Evolutionary conservation across 2,113 vertebrate species (phyloP).

Genomic region (Poeciliopsis occidentalis): DNA sequence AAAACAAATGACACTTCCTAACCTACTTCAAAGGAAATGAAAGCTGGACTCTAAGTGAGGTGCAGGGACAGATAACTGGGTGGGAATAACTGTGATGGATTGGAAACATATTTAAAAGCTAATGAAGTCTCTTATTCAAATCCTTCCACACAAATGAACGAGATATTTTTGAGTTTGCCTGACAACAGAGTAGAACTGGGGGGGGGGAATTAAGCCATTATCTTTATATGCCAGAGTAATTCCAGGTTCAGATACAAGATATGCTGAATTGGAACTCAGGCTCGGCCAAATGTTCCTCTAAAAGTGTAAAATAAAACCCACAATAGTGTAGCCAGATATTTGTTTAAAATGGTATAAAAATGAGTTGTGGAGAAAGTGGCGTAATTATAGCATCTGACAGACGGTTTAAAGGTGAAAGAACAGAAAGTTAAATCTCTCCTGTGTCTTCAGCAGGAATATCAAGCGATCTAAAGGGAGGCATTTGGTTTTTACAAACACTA

Average conservation of each 20-base stretch:
- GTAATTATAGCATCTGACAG: constrained; percentile 25
- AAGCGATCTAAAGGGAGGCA: constrained; percentile 32
- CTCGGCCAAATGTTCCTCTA: constrained; percentile 20
- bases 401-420: constrained; percentile 24
- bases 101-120: background rate
- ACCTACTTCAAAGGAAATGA: background rate
- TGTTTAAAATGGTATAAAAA: constrained; percentile 29
- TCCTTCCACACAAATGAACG: constrained; percentile 13
- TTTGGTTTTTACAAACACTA: constrained; percentile 25
- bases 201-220: background rate
- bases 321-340: constrained; percentile 8
- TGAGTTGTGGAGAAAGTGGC: constrained; percentile 10
- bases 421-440: constrained; percentile 50
- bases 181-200: background rate
- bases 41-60: background rate
- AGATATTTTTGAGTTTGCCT: background rate
- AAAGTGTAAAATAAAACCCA: constrained; percentile 32
- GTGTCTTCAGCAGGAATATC: constrained; percentile 27
- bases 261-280: constrained; percentile 9
- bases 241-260: background rate
- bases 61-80: background rate
- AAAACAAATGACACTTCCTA: background rate
- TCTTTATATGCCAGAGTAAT: constrained; percentile 1
- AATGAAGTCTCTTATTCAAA: constrained; percentile 4
- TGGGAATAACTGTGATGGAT: constrained; percentile 18